Conservation (phyloP, 1,140 invertebrate species). For the Ceratoteleas bidentatus region DNA sequence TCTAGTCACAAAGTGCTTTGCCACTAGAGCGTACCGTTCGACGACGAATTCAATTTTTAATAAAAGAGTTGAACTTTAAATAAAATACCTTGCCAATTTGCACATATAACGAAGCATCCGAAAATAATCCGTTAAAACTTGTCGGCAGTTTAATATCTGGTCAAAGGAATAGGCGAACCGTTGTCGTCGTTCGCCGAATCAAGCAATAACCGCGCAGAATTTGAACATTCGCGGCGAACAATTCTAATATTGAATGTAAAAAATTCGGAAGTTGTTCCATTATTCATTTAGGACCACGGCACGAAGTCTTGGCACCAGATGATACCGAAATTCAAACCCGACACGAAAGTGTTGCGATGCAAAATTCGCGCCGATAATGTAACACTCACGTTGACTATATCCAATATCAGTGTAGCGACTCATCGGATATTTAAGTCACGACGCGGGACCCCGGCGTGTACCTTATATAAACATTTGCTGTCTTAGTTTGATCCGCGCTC, state of each 20-base stretch:
- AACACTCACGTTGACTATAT: slow-evolving; percentile 13
- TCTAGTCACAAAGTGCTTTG: too few relatives aligned
- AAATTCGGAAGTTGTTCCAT: slow-evolving; percentile 6
- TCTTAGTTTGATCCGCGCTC: slow-evolving; percentile 20
- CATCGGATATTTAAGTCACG: slow-evolving; percentile 55
- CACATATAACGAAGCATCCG: not conserved
- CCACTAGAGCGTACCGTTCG: too few relatives aligned
- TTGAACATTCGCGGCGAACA: not conserved
- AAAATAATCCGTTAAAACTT: not conserved
- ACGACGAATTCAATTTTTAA: too few relatives aligned
- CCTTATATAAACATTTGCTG: slow-evolving; percentile 45
- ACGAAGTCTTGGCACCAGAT: slow-evolving; percentile 8
- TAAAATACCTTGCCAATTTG: too few relatives aligned
- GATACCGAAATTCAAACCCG: slow-evolving; percentile 8
- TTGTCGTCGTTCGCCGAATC: not conserved
- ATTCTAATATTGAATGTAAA: not conserved
- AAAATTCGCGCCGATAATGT: slow-evolving; percentile 21
- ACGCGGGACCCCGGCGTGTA: slow-evolving; percentile 7
- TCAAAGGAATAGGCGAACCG: not conserved
- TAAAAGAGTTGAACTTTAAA: too few relatives aligned
- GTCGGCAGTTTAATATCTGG: not conserved
- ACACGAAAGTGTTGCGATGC: slow-evolving; percentile 18
- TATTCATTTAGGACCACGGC: slow-evolving; percentile 8
- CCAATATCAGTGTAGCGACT: slow-evolving; percentile 38
- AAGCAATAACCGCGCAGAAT: too few relatives aligned